These are phyloP conservation scores for Perca schrenkii DNA, from an alignment of 2,113 vertebrate genomes.

Conservation along the genomic window DNA sequence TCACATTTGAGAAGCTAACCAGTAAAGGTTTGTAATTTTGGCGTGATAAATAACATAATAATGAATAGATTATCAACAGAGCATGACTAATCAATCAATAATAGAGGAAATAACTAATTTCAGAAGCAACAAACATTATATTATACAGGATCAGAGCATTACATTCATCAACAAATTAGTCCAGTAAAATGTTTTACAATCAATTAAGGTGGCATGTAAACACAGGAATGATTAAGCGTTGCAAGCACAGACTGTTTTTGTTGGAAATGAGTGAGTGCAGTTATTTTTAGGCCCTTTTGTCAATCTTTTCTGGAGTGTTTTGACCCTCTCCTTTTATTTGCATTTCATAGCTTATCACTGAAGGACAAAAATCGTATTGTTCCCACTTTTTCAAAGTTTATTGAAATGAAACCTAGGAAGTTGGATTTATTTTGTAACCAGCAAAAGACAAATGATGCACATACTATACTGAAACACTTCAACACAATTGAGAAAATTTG, in stretches of 20 bases:
- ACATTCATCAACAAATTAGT: not conserved
- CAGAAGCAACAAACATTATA: not conserved
- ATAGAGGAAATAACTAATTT: not conserved
- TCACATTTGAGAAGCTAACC: not conserved
- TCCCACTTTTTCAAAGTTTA: constrained; percentile 29
- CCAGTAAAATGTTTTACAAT: constrained; percentile 27
- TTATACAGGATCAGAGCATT: not conserved
- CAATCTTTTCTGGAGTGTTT: not conserved
- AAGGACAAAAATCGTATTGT: constrained; percentile 16
- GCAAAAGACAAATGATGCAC: too few species aligned
- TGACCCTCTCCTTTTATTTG: constrained; percentile 50
- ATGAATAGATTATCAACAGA: not conserved
- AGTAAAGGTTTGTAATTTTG: not conserved
- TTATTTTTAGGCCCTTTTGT: constrained; percentile 5
- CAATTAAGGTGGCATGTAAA: constrained; percentile 1
- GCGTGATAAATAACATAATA: not conserved
- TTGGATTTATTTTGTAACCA: too few species aligned
- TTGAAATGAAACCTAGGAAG: too few species aligned
- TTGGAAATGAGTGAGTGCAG: not conserved
- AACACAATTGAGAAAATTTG: too few species aligned
- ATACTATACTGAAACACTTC: too few species aligned
- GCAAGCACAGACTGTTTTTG: not conserved
- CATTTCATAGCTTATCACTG: constrained; percentile 36
- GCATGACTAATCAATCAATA: too few species aligned
- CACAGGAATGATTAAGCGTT: constrained; percentile 5